Evolutionary conservation across 2,888 invertebrate species (phyloP), one percentile per base, ranked within the genome.

Genomic region (Melipona beecheii): DNA sequence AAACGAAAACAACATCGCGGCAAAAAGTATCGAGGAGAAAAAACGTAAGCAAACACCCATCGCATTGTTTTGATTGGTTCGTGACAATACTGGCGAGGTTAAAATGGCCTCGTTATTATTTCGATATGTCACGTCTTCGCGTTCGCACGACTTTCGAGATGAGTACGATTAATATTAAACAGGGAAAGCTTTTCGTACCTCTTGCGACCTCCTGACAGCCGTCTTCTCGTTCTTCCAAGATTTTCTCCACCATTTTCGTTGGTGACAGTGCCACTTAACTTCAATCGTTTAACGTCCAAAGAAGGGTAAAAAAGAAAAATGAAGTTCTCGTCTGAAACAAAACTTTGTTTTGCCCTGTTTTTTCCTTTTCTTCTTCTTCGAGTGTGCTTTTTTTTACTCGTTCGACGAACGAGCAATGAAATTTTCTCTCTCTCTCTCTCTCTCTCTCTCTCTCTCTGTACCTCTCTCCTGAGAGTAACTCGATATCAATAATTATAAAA

Each of bases 231-330:
- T 96, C 96, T 94, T 96, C 96, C 89, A 96, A 93, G 92, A 96
- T 96, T 93, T 96, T 95, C 94, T 96, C 96, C 90, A 96, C 96
- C 96, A 96, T 96, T 90, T 93, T 95, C 19, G 65, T 65, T 27
- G 49, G 36, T 21, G 49, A 58, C 31, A 36, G 56, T 56, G 49
- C 54, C 54, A 66, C 62, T 62, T 17, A n/a, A 19, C 19, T 73
- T n/a, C 21, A 31, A 15, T 52, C 11, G 11, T 56, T 62, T 19
- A 52, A 50, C 15, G 31, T 56, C 31, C 27, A 49, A 15, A 43
- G 56, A 77, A 66, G 24, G 31, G 27, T 9, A 19, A 49, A 50
- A 27, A 71, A 24, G 21, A 0, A n/a, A 69, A 70, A 6, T 52
- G 31, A 2, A 27, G n/a, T 27, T 64, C 19, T 58, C 64, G 62